phyloP scores from a whole-genome alignment of 2,797 vertebrate species.

The Columba guinea region DNA sequence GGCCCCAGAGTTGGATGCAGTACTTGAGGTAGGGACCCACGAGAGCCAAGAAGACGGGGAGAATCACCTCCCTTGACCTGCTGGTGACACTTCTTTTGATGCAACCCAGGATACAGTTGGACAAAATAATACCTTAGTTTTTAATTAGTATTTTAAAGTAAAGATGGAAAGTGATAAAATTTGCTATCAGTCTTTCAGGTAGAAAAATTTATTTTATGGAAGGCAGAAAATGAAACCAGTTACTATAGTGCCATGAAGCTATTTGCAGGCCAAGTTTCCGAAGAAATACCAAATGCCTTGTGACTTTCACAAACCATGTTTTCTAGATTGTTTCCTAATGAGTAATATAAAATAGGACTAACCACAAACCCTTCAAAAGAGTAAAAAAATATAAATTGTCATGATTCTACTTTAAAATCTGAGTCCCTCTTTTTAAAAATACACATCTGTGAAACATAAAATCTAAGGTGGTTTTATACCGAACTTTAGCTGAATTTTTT shows the following conservation, averaged over 20 bases:
- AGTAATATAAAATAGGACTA: neutral
- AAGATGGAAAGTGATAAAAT: neutral
- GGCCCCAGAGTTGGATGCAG: too few relatives aligned
- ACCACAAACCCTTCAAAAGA: neutral
- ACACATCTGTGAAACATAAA: neutral
- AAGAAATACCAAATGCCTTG: neutral
- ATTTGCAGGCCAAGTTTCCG: neutral
- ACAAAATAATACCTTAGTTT: neutral
- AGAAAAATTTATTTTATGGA: neutral
- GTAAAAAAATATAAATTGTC: neutral
- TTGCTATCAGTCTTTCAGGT: neutral
- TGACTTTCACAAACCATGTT: neutral
- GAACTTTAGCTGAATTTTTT: neutral
- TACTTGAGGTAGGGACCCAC: too few relatives aligned
- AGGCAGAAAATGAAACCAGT: neutral
- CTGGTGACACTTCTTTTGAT: too few relatives aligned
- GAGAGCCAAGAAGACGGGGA: too few relatives aligned
- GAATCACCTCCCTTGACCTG: too few relatives aligned
- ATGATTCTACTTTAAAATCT: neutral
- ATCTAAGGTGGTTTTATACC: neutral
- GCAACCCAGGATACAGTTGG: too few relatives aligned
- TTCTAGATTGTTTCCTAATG: neutral
- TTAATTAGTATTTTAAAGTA: neutral
- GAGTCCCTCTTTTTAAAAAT: rapidly evolving
- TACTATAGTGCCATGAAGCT: neutral